These are phyloP conservation scores for Microtus pennsylvanicus DNA, from an alignment of 2,113 vertebrate species.

Conservation along the genomic window DNA sequence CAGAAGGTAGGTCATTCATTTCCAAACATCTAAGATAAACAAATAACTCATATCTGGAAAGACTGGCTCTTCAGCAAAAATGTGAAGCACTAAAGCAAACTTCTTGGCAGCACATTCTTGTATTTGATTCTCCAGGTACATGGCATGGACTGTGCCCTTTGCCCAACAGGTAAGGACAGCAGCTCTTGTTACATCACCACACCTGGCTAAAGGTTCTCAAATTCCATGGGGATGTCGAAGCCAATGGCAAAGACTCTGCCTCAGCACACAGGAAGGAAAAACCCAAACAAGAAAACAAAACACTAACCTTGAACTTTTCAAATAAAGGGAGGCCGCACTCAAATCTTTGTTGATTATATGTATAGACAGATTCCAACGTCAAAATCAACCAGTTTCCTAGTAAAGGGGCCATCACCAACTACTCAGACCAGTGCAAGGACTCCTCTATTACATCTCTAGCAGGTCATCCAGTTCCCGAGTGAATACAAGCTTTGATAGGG, in stretches of 20 bases:
- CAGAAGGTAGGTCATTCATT: not conserved
- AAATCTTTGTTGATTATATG: conserved; percentile 24
- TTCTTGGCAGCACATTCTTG: conserved; percentile 9
- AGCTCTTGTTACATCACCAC: conserved; percentile 35
- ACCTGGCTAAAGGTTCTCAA: conserved; percentile 42
- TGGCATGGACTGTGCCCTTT: not conserved
- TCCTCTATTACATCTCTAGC: not conserved
- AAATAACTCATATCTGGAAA: conserved; percentile 31
- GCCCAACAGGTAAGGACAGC: conserved; percentile 24
- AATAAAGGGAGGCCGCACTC: conserved; percentile 25
- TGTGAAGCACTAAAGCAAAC: conserved; percentile 26
- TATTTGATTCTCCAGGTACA: conserved; percentile 16
- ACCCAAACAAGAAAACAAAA: not conserved
- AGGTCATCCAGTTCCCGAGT: not conserved
- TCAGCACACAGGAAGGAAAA: conserved; percentile 30
- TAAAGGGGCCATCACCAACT: not conserved
- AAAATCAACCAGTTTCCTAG: conserved; percentile 25
- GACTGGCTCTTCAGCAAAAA: conserved; percentile 37
- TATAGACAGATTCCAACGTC: not conserved
- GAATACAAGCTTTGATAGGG: not conserved
- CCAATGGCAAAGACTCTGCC: not conserved
- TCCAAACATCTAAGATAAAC: not conserved
- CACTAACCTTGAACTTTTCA: conserved; percentile 40
- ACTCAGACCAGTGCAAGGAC: not conserved
- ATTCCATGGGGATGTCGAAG: conserved; percentile 34